Base-by-base conservation (phyloP, 2,888 invertebrate species). In the Papilio demoleus region DNA sequence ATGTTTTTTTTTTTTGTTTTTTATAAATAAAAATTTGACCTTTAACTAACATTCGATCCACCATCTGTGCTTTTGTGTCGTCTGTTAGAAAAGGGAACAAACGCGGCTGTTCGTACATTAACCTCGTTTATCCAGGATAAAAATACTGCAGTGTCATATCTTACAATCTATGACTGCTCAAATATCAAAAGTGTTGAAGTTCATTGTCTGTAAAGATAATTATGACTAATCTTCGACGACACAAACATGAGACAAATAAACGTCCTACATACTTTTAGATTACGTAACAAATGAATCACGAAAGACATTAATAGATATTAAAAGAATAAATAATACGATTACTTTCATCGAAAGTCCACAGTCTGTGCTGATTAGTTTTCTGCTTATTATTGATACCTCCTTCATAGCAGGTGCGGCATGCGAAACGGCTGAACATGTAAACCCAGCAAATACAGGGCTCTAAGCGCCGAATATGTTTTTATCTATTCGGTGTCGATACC, bases 131-230 rank as follows among this genome's bases (percentile, higher is more conserved):
- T 50, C 14, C 24, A 50, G 14, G 14, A 14, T 24, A 24, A 50
- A n/a, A 14, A 14, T 24, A 27, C 14, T 27, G 19, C 47, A 50
- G 6, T 24, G 50, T n/a, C 6, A 50, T 53, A 14, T n/a, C 3
- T 53, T 27, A 12, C n/a, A 27, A 27, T 53, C 53, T 3, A 53
- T n/a, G 8, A n/a, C n/a, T 8, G n/a, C n/a, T 27, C 47, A 22
- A 14, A 14, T 27, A n/a, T 27, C 53, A 53, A 53, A 24, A 53
- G 14, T 24, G 24, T 24, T 14, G 1, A 50, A 50, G n/a, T 53
- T 53, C 27, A 53, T 12, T 50, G 27, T 53, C 27, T 53, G 50
- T 50, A 27, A 6, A n/a, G 27, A 53, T 53, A 27, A 53, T 53
- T 53, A 27, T 53, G 53, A 27, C 27, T n/a, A 27, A 53, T n/a